A percentile compares a stretch with the other conserved stretches of the same genome.
phyloP scores from a whole-genome alignment of 2,797 vertebrate genomes.

The Poecilia gillii region DNA sequence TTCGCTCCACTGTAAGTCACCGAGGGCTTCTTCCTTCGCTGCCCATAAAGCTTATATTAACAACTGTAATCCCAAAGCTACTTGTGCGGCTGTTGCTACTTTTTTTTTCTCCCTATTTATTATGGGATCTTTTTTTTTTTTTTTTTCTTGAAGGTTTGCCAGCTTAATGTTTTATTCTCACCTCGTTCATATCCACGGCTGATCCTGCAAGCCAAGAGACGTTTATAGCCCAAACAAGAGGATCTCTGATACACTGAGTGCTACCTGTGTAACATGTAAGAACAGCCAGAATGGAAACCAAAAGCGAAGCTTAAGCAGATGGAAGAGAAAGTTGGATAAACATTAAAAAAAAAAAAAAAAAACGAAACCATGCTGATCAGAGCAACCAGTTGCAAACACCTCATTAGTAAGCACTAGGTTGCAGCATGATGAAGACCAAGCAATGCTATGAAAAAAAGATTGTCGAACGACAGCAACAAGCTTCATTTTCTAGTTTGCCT shows the following conservation, averaged over 20 bases:
- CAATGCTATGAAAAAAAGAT: background rate
- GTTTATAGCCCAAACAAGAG: background rate
- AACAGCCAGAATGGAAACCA: background rate
- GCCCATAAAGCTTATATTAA: slow-evolving; percentile 22
- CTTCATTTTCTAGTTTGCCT: background rate
- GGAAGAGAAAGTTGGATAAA: background rate
- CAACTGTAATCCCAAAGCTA: slow-evolving; percentile 7
- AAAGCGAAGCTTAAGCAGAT: background rate
- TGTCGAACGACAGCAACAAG: background rate
- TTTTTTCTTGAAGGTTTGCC: background rate
- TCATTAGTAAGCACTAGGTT: background rate
- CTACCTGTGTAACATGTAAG: background rate
- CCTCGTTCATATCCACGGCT: background rate
- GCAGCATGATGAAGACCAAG: background rate
- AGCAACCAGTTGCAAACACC: background rate
- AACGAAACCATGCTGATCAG: background rate
- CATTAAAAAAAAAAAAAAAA: background rate
- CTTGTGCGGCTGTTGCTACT: background rate
- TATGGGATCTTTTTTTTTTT: background rate
- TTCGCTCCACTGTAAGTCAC: slow-evolving; percentile 56
- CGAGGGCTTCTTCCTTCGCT: slow-evolving; percentile 25
- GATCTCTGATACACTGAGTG: background rate
- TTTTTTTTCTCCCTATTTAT: background rate
- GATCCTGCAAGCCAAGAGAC: background rate
- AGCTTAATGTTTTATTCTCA: slow-evolving; percentile 5